These are phyloP conservation scores for Melanargia galathea DNA, from an alignment of 2,888 invertebrate genomes.

Conservation along the genomic window DNA sequence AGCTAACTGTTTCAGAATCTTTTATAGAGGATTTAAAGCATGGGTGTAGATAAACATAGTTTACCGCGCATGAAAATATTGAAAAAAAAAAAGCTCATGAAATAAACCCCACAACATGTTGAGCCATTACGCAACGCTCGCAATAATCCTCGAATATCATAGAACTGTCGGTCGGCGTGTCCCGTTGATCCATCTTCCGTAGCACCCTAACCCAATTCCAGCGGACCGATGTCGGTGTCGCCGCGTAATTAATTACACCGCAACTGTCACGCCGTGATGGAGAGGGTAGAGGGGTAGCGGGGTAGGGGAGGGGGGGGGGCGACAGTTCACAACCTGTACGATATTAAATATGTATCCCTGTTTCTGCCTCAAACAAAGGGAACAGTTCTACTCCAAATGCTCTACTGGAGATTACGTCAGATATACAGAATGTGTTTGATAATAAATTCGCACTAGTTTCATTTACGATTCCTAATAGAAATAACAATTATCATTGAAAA, in stretches of 20 bases:
- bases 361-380: conserved; percentile 3
- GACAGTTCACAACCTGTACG: conserved; percentile 9
- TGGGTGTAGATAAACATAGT: too few relatives aligned
- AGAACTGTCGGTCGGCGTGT: background rate
- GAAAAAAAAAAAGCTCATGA: background rate
- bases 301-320: background rate
- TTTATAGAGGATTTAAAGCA: too few relatives aligned
- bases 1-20: too few relatives aligned
- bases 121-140: background rate
- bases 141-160: conserved; percentile 11
- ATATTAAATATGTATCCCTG: conserved; percentile 2
- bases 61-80: too few relatives aligned
- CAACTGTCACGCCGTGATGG: conserved; percentile 49
- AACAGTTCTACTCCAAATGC: background rate
- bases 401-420: background rate
- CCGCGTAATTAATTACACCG: conserved; percentile 60
- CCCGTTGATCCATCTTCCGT: conserved; percentile 9
- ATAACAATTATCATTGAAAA: too few relatives aligned
- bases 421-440: background rate
- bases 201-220: conserved; percentile 49
- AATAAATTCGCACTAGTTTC: too few relatives aligned
- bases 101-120: conserved; percentile 3
- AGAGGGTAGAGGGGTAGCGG: conserved; percentile 12
- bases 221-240: conserved; percentile 42
- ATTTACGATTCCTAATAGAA: too few relatives aligned